Base-by-base conservation (phyloP, 2,797 vertebrate species). In the Sparidentex hasta region DNA sequence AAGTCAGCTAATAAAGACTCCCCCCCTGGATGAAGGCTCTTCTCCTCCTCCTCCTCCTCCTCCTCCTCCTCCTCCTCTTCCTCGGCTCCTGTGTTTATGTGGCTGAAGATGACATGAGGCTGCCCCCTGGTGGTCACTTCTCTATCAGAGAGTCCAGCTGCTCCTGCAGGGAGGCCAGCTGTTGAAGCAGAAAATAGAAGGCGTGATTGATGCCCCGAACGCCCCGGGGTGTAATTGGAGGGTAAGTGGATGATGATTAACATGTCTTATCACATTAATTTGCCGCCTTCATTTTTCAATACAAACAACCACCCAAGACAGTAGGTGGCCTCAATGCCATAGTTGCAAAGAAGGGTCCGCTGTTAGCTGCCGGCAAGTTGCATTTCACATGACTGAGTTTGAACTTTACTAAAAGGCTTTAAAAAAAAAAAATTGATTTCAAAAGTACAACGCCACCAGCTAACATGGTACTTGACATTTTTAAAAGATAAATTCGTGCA, bases 111-210 rank as follows among this genome's bases (percentile, higher is more conserved):
- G 89, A 82, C 85, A 0, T 68, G 41, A 85, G 69, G 72, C 85
- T 93, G 93, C 94, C 94, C 91, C 88, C 94, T 95, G 84, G 85
- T 94, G 93, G 93, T 96, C 92, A 96, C 88, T 96, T 96, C 89
- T 96, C 95, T 13, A 96, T 95, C 70, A 96, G 90, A 0, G 94
- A 95, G 92, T 96, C 96, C 91, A 96, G 94, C 94, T 96, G 95
- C 87, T 96, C 95, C 90, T 96, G 95, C 82, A 96, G 94, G 5
- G 95, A 95, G 75, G 94, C 95, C 94, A 96, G 93, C 96, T 96
- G 95, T 94, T 89, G 91, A 78, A 92, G 74, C 78, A 93, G 76
- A 91, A 92, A 90, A 89, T 16, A 76, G 86, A 76, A 82, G 72
- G 52, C 47, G 44, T 94, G 92, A 95, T 82, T 91, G 87, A 94